phyloP scores from a whole-genome alignment of 2,888 invertebrate species.

The Lepetodrilus schrolli region DNA sequence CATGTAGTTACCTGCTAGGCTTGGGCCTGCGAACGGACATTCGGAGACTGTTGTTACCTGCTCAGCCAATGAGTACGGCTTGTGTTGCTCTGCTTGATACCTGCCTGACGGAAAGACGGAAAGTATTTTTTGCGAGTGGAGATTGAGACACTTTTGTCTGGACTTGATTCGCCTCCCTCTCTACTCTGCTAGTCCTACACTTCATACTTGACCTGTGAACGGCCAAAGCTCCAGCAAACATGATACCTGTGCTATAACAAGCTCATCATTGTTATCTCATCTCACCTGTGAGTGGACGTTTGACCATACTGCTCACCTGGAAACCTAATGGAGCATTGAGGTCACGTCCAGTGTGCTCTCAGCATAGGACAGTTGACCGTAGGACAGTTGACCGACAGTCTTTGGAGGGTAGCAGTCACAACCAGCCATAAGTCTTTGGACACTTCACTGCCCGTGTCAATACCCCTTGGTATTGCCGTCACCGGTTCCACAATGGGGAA shows the following conservation, averaged over 20 bases:
- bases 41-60: neutral
- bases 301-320: slow-evolving; percentile 11
- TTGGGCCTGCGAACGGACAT: neutral
- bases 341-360: slow-evolving; percentile 4
- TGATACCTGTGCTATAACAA: slow-evolving; percentile 7
- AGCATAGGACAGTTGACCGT: slow-evolving; percentile 1
- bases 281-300: neutral
- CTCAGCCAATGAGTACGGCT: neutral
- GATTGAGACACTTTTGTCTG: neutral
- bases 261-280: slow-evolving; percentile 8
- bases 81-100: neutral
- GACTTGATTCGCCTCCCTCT: neutral
- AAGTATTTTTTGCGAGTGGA: neutral
- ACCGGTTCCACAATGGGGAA: slow-evolving; percentile 3
- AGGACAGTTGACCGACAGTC: neutral
- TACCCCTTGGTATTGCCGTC: neutral
- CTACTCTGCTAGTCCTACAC: neutral
- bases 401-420: neutral
- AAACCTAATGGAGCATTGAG: slow-evolving; percentile 19
- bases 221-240: neutral
- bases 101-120: neutral
- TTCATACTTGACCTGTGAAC: neutral
- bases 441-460: neutral
- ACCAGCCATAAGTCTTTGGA: neutral
- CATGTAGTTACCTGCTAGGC: slow-evolving; percentile 15